Conservation (phyloP, 2,888 invertebrate species). For the Choreutis nemorana region DNA sequence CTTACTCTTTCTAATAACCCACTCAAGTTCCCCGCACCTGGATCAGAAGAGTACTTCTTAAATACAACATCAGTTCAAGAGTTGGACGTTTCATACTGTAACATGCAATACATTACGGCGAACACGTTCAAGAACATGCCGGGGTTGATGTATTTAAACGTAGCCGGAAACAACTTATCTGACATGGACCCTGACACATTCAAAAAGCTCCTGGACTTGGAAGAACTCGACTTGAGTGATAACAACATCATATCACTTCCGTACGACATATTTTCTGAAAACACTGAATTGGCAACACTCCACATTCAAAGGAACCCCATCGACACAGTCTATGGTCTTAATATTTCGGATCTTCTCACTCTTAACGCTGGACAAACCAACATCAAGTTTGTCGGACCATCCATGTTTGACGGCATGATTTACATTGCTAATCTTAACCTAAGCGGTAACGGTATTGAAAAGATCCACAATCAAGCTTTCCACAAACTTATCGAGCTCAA, state of each 20-base stretch:
- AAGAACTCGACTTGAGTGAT: conserved; percentile 76
- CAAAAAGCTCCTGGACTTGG: conserved; percentile 68
- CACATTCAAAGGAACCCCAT: conserved; percentile 76
- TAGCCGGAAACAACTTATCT: conserved; percentile 72
- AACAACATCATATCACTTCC: conserved; percentile 73
- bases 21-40: conserved; percentile 51
- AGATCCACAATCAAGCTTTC: conserved; percentile 75
- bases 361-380: conserved; percentile 75
- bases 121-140: conserved; percentile 71
- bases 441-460: conserved; percentile 73
- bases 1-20: conserved; percentile 74
- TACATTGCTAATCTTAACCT: conserved; percentile 72
- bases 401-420: conserved; percentile 70
- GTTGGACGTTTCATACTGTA: conserved; percentile 75
- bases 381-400: conserved; percentile 70
- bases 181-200: conserved; percentile 69
- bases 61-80: conserved; percentile 73
- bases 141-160: conserved; percentile 72
- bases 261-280: conserved; percentile 70
- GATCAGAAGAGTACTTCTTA: conserved; percentile 55
- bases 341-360: conserved; percentile 69
- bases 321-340: conserved; percentile 67
- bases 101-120: conserved; percentile 69
- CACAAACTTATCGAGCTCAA: conserved; percentile 70
- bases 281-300: conserved; percentile 71